Evolutionary conservation across 1,140 invertebrate genomes (phyloP), one percentile per base, ranked within the genome.

Genomic region (Zophobas atratus): DNA sequence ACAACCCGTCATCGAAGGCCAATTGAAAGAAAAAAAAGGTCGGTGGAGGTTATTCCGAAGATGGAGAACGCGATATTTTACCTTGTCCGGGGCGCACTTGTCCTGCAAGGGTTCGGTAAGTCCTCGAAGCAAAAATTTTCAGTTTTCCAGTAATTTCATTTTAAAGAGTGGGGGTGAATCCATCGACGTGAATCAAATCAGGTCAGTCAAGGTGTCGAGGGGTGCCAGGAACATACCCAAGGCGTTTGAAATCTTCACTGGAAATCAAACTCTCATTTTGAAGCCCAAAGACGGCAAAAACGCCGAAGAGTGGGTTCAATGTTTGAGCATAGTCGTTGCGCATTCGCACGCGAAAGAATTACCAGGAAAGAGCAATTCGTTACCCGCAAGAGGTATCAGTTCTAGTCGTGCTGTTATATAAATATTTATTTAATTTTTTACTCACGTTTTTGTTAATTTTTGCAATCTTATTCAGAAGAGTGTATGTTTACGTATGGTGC

Each of bases 181-280:
- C 81, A 95, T 96, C 79, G 94, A 96, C 84, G 93, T 98, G 0
- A 94, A 96, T 86, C 95, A 97, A 87, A 97, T 98, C 74, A 91
- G 96, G 41, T 97, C 94, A 79, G 96, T 98, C 0, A 96, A 97
- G 86, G 96, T 97, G 4, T 94, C 93, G 0, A 89, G 94, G 73
- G 93, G 93, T 32, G 94, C 93, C 56, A 91, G 95, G 70, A 96
- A 96, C 84, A 97, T 98, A 84, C 96, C 97, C 5, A 97, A 96
- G 87, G 96, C 96, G 1, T 98, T 98, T 88, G 97, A 98, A 89
- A 98, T 98, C 78, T 98, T 98, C 87, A 98, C 97, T 0, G 94
- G 94, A 57, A 95, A 98, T 85, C 94, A 96, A 85, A 95, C 94
- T 4, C 92, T 96, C 81, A 95, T 97, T 82, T 90, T 98, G 70